A percentile compares a stretch with the other conserved stretches of the same genome.
phyloP scores from a whole-genome alignment of 2,797 vertebrate species.

The Coregonus suidteri region DNA sequence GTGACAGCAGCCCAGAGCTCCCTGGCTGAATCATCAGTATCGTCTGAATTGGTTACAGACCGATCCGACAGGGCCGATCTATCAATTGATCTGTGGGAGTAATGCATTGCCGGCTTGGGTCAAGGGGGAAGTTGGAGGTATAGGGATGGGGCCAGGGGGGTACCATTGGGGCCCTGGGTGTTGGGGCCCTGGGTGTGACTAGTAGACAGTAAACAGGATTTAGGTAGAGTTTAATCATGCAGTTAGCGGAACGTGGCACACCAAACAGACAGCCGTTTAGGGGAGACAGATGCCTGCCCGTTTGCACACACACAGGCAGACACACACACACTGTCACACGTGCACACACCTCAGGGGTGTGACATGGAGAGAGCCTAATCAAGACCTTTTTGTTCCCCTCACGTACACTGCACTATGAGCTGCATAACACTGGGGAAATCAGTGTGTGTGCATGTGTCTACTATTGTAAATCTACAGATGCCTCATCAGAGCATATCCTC shows the following conservation, averaged over 20 bases:
- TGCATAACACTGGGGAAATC: constrained; percentile 25
- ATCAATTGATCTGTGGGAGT: constrained; percentile 70
- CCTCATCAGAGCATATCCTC: constrained; percentile 1
- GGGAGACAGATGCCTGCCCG: constrained; percentile 68
- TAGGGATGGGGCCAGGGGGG: constrained; percentile 8
- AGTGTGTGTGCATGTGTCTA: constrained; percentile 18
- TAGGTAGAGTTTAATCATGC: constrained; percentile 72
- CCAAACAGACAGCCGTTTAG: constrained; percentile 68
- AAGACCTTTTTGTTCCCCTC: not conserved
- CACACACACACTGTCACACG: not conserved
- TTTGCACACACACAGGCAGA: constrained; percentile 10
- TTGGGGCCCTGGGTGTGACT: not conserved
- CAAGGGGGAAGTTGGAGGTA: constrained; percentile 39
- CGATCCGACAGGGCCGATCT: constrained; percentile 67
- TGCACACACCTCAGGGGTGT: constrained; percentile 17
- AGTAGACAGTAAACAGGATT: constrained; percentile 64
- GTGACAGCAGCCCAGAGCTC: constrained; percentile 74
- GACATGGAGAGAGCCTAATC: not conserved
- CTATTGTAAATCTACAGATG: not conserved
- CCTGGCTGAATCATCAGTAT: constrained; percentile 78
- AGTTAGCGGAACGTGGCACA: constrained; percentile 68
- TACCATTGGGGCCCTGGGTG: constrained; percentile 3
- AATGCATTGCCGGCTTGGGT: constrained; percentile 70
- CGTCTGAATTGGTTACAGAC: constrained; percentile 70
- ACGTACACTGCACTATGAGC: constrained; percentile 19